A percentile compares a stretch with the other conserved stretches of the same genome.
Evolutionary conservation across 2,113 vertebrate species (phyloP).

Genomic region (Chaenogobius annularis): DNA sequence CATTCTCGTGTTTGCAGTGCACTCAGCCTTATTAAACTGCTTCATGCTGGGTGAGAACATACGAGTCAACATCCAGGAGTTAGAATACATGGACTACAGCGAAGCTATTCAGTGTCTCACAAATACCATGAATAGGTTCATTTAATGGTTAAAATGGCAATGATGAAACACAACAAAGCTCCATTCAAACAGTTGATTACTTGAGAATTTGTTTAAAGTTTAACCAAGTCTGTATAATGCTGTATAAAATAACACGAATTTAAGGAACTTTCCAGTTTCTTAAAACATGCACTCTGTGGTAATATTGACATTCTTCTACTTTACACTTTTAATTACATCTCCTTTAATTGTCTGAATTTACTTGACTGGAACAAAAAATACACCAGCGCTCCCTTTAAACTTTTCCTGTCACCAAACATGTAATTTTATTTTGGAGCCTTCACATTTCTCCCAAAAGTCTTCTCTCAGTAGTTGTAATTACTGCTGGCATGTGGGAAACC

Average conservation of each 20-base stretch:
- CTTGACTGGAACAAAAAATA: slow-evolving; percentile 28
- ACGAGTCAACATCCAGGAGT: neutral
- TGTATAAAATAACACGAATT: neutral
- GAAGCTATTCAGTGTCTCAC: neutral
- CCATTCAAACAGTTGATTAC: neutral
- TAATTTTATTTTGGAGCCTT: slow-evolving; percentile 28
- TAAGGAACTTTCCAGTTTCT: neutral
- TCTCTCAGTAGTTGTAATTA: slow-evolving; percentile 44
- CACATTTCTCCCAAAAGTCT: slow-evolving; percentile 32
- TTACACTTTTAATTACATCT: neutral
- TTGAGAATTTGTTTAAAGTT: neutral
- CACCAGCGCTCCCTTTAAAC: slow-evolving; percentile 3
- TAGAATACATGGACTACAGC: neutral
- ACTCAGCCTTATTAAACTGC: slow-evolving; percentile 32
- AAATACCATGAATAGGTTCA: neutral
- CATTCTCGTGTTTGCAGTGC: slow-evolving; percentile 15
- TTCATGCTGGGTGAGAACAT: neutral
- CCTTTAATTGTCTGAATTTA: slow-evolving; percentile 7
- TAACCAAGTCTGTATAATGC: too few relatives aligned
- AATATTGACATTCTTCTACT: neutral
- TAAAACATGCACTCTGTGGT: too few relatives aligned
- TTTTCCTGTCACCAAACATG: slow-evolving; percentile 17
- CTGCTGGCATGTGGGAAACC: slow-evolving; percentile 50
- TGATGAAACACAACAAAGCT: neutral
- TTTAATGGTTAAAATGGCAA: neutral